Evolutionary conservation across 1,140 invertebrate genomes (phyloP), one percentile per base, ranked within the genome.

Genomic region (Papilio polytes): DNA sequence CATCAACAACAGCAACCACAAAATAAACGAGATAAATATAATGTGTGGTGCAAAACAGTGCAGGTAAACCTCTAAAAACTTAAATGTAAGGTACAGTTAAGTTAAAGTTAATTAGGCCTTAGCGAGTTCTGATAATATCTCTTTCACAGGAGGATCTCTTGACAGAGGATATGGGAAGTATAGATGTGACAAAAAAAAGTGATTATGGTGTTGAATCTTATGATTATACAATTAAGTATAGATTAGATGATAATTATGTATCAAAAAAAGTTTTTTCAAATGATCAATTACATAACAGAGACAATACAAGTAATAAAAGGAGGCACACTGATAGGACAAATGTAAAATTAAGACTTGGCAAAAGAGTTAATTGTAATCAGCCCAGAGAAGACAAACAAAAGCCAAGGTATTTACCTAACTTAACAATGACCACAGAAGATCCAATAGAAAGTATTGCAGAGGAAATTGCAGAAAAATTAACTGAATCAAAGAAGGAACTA

Each of bases 401-500:
- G 48, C 88, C 95, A 15, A 95, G 95, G 85, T 92, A 91, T 80
- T 95, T 97, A 80, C 85, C 91, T 20, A 96, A 97, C 88, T 91
- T 97, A 31, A 82, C 78, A 41, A 93, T 94, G 3, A 96, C 91
- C 48, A 31, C 84, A 3, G 95, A 96, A 44, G 96, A 95, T 82
- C 90, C 95, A 63, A 90, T 96, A 72, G 95, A 95, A 9, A 96
- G 96, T 81, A 95, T 98, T 79, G 97, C 96, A 48, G 94, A 91
- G 72, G 97, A 98, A 88, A 97, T 98, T 85, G 96, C 97, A 15
- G 95, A 95, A 53, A 97, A 97, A 89, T 95, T 98, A 22, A 94
- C 90, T 77, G 97, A 98, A 91, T 96, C 96, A 81, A 97, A 97
- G 83, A 96, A 96, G 89, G 95, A 96, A 84, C 95, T 98, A 84